Evolutionary conservation across 2,113 vertebrate species (phyloP).

Genomic region (Corydoras sp.): DNA sequence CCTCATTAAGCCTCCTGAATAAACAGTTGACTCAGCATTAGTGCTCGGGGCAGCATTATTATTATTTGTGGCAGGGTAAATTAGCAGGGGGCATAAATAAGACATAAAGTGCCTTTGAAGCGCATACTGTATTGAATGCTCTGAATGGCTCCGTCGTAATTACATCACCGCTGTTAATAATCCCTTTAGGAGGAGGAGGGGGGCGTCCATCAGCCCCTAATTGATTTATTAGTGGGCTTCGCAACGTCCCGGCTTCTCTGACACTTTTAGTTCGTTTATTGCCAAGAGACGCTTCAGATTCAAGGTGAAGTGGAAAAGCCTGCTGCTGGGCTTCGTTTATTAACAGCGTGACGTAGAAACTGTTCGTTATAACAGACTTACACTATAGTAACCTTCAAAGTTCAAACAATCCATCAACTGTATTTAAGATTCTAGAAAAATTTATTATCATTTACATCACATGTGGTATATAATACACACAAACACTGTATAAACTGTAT

Average conservation of each 20-base stretch:
- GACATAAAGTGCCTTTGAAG: conserved; percentile 42
- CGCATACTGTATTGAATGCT: conserved; percentile 43
- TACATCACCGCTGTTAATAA: conserved; percentile 55
- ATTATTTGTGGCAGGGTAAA: conserved; percentile 55
- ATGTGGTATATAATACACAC: too few species aligned
- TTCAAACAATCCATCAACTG: too few species aligned
- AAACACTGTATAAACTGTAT: too few species aligned
- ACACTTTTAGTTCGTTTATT: conserved; percentile 8
- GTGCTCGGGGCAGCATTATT: background rate
- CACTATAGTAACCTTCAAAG: too few species aligned
- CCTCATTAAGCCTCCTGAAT: conserved; percentile 23
- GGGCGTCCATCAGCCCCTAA: conserved; percentile 34
- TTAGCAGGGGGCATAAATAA: conserved; percentile 52
- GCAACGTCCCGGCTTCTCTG: background rate
- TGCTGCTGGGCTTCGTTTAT: too few species aligned
- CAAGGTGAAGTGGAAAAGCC: background rate
- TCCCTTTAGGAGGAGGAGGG: conserved; percentile 54
- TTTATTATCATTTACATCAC: too few species aligned
- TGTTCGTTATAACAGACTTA: too few species aligned
- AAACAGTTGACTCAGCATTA: conserved; percentile 30
- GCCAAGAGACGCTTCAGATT: background rate
- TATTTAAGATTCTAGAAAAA: too few species aligned
- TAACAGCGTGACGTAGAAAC: too few species aligned
- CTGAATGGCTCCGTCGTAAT: conserved; percentile 58
- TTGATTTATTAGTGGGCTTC: conserved; percentile 42